Evolutionary conservation across 2,888 invertebrate genomes (phyloP), one percentile per base, ranked within the genome.

Genomic region (Tenthredo amoena): DNA sequence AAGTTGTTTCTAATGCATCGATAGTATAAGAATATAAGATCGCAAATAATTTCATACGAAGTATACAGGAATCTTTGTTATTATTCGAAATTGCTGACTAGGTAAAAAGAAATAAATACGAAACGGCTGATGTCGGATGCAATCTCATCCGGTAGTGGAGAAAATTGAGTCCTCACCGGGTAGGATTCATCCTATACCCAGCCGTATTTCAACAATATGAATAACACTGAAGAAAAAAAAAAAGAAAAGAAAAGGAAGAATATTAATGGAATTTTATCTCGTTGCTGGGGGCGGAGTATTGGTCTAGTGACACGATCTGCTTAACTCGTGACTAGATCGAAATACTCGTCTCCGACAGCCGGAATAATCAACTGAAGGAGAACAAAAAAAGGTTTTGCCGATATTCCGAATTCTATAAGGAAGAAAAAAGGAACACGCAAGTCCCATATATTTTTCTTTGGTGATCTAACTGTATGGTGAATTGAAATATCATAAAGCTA

Each of bases 381-480:
- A 21, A 37, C 15, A 72, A 65, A 9, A 62, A 55, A 77, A 21
- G 7, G 68, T 72, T 82, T 85, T n/a, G 21, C 47, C 18, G 21
- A 85, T 55, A 58, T 40, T 15, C 1, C 9, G 72, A 47, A 26
- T 55, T 83, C 2, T n/a, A 31, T 34, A 26, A n/a, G 18, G 18
- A 26, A 43, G 37, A 18, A n/a, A 43, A 15, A 62, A 6, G 3
- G 7, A 47, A 12, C 4, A 10, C 47, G 0, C 18, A 31, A 62
- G 89, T 91, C 91, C 89, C 87, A 86, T 90, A 88, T 91, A 91
- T 92, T 92, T 91, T 92, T 93, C 94, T 95, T 95, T 95, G 95
- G 95, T 95, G 95, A 94, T 91, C 93, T 94, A 94, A 94, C 95
- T 95, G 94, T 94, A 93, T 93, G 93, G 89, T 91, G 88, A 88